Conservation (phyloP, 1,140 invertebrate species). For the Epicauta chinensis region DNA sequence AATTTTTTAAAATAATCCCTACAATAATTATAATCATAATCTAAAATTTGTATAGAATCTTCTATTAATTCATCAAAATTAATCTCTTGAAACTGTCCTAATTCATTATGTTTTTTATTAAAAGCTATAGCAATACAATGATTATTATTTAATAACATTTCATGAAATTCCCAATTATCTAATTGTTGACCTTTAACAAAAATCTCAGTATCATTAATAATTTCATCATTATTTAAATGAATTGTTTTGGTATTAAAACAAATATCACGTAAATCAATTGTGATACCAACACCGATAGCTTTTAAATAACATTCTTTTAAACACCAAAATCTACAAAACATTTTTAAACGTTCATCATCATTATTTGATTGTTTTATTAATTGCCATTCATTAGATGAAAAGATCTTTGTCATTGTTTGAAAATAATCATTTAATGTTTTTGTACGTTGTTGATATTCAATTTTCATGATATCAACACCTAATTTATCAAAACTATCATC, state of each 20-base stretch:
- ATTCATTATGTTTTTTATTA: conserved; percentile 15
- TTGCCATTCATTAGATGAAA: conserved; percentile 73
- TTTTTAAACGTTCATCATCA: conserved; percentile 54
- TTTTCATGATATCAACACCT: conserved; percentile 71
- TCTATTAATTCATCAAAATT: conserved; percentile 51
- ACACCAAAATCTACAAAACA: conserved; percentile 86
- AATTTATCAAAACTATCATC: conserved; percentile 35
- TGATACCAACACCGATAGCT: conserved; percentile 80
- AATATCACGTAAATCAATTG: conserved; percentile 66
- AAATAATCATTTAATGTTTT: conserved; percentile 73
- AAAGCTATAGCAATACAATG: conserved; percentile 80
- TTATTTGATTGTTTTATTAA: conserved; percentile 52
- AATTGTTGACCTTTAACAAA: conserved; percentile 55
- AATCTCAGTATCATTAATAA: conserved; percentile 62
- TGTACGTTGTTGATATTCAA: conserved; percentile 57
- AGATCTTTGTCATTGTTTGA: conserved; percentile 75
- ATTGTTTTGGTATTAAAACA: conserved; percentile 61
- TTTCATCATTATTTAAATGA: conserved; percentile 41
- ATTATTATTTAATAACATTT: conserved; percentile 69
- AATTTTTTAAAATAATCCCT: conserved; percentile 33
- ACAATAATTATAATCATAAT: conserved; percentile 51
- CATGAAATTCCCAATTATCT: conserved; percentile 77
- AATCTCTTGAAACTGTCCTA: conserved; percentile 44
- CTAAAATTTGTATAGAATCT: conserved; percentile 47
- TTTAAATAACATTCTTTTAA: conserved; percentile 96